Evolutionary conservation across 2,797 vertebrate genomes (phyloP).

Genomic region (Channallabes apus): DNA sequence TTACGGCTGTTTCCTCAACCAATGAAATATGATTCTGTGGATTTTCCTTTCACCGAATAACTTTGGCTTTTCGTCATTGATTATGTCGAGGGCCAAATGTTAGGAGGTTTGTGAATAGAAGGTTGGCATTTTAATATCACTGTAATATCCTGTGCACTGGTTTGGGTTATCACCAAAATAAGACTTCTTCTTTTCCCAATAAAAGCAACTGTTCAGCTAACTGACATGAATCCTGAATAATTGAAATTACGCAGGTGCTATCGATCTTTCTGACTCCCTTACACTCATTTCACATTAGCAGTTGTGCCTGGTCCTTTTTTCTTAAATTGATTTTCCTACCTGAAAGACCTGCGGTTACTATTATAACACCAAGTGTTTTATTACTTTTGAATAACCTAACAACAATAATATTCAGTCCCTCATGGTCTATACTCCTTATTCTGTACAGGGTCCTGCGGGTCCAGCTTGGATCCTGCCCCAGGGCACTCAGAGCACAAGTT

Average conservation of each 20-base stretch:
- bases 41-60: background rate
- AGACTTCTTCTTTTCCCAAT: background rate
- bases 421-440: too few relatives aligned
- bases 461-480: too few relatives aligned
- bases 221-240: background rate
- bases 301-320: background rate
- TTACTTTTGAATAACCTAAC: background rate
- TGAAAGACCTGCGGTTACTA: background rate
- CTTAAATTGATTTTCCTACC: background rate
- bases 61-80: background rate
- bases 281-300: background rate
- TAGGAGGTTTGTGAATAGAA: background rate
- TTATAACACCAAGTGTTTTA: background rate
- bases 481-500: too few relatives aligned
- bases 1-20: constrained; percentile 51
- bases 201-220: background rate
- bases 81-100: background rate
- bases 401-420: background rate
- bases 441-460: too few relatives aligned
- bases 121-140: background rate
- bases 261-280: background rate
- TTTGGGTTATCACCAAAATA: background rate
- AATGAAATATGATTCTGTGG: constrained; percentile 40
- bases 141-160: background rate
- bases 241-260: background rate